phyloP scores from a whole-genome alignment of 2,113 vertebrate genomes.

The Cygnus buccinator region DNA sequence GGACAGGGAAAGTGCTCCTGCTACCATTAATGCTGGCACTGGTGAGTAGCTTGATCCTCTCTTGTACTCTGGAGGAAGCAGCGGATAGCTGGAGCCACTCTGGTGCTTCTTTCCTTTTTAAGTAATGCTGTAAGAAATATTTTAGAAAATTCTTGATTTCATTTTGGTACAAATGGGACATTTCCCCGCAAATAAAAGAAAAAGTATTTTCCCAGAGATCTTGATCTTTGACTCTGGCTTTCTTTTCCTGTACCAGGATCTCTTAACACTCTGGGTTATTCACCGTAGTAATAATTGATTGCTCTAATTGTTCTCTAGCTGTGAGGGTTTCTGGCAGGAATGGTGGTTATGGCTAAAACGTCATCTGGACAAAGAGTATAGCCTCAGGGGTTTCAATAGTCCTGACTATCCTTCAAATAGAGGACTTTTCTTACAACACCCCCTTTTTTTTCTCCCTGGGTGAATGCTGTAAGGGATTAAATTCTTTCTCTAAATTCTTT shows the following conservation, averaged over 20 bases:
- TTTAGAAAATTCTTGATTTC: neutral
- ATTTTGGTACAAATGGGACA: neutral
- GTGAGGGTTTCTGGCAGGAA: neutral
- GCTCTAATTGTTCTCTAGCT: neutral
- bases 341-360: neutral
- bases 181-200: neutral
- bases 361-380: neutral
- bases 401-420: neutral
- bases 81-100: neutral
- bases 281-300: neutral
- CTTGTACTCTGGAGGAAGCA: neutral
- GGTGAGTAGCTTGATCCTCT: slow-evolving; percentile 76
- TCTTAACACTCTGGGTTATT: neutral
- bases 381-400: neutral
- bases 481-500: neutral
- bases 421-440: neutral
- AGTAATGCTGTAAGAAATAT: neutral
- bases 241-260: neutral
- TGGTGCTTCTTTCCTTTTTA: neutral
- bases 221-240: neutral
- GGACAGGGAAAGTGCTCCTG: slow-evolving; percentile 89
- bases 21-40: slow-evolving; percentile 94
- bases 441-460: neutral
- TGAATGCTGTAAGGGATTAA: neutral
- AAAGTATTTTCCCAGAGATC: neutral